Evolutionary conservation across 37 sponge, comb jelly and placozoan species (phyloP), one percentile per base, ranked within the genome.

Genomic region (Aphrocallistes beatrix): DNA sequence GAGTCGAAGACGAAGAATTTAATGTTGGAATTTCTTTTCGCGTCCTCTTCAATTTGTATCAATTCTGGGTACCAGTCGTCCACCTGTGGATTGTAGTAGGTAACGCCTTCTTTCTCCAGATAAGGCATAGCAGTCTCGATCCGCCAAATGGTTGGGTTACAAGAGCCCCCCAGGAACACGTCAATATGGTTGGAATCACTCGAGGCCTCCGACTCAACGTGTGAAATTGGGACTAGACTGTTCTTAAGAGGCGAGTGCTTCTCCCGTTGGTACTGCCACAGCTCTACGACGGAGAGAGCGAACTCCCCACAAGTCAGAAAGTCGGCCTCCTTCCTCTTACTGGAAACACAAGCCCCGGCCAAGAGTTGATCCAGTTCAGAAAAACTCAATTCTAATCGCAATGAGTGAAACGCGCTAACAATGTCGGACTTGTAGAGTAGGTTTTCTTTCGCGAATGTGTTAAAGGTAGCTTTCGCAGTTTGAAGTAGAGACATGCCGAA

Each of bases 61-160:
- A 95, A 86, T 42, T 90, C 96, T 37, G 92, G 92, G 30, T 39
- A 88, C 96, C 96, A 95, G 23, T 91, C 85, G 37, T 95, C 96
- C 13, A 93, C 93, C 89, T 95, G 96, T 87, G 90, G 60, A 82
- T 91, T 87, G 89, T 86, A 93, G 88, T 86, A 95, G 25, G 94
- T 88, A 34, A 95, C 51, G 36, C 85, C 81, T 0, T 82, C 75
- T 36, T 86, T 50, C 36, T 93, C 84, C 23, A 95, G 87, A 28
- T 39, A 30, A 84, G 96, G 96, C 0, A 95, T 95, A 51, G 89
- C 92, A 0, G 86, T 37, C 28, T 91, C 92, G 23, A 45, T 87
- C 42, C 96, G 39, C 96, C 96, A 95, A 0, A 92, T 91, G 49
- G 96, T 95, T 23, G 96, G 96, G 86, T 95, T 95, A 39, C 96